These are phyloP conservation scores for Rhagophthalmus giganteus DNA, from an alignment of 2,888 invertebrate genomes.

Conservation along the genomic window DNA sequence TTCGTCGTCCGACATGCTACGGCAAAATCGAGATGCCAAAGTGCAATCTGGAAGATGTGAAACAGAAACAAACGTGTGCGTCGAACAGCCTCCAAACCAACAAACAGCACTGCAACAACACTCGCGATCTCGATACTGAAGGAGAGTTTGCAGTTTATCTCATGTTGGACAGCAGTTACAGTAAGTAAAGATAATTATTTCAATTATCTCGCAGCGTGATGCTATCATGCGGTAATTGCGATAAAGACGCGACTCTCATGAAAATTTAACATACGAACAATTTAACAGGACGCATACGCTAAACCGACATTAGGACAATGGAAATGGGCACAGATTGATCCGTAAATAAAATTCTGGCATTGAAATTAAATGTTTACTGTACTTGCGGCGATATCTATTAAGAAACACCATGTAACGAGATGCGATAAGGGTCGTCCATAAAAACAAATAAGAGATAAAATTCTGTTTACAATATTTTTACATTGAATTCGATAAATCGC, in stretches of 20 bases:
- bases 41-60: too few species aligned
- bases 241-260: slow-evolving; percentile 24
- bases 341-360: too few species aligned
- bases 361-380: too few species aligned
- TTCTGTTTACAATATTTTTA: too few species aligned
- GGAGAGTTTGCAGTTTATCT: slow-evolving; percentile 26
- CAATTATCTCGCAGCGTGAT: slow-evolving; percentile 26
- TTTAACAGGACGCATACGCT: slow-evolving; percentile 13
- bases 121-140: slow-evolving; percentile 25
- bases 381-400: too few species aligned
- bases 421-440: too few species aligned
- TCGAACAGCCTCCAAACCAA: too few species aligned
- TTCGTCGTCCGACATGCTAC: slow-evolving; percentile 28
- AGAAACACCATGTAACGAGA: too few species aligned
- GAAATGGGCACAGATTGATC: slow-evolving; percentile 16
- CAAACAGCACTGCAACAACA: slow-evolving; percentile 14
- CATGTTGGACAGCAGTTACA: slow-evolving; percentile 24
- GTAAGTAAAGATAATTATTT: slow-evolving; percentile 30
- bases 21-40: too few species aligned
- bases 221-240: slow-evolving; percentile 29
- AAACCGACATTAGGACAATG: slow-evolving; percentile 11
- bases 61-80: too few species aligned
- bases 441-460: too few species aligned
- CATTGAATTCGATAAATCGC: too few species aligned
- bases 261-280: slow-evolving; percentile 19